Percentiles rank a stretch among this genome's conserved stretches.
These are phyloP conservation scores for Rhyzopertha dominica DNA, from an alignment of 1,140 invertebrate species.

Conservation along the genomic window DNA sequence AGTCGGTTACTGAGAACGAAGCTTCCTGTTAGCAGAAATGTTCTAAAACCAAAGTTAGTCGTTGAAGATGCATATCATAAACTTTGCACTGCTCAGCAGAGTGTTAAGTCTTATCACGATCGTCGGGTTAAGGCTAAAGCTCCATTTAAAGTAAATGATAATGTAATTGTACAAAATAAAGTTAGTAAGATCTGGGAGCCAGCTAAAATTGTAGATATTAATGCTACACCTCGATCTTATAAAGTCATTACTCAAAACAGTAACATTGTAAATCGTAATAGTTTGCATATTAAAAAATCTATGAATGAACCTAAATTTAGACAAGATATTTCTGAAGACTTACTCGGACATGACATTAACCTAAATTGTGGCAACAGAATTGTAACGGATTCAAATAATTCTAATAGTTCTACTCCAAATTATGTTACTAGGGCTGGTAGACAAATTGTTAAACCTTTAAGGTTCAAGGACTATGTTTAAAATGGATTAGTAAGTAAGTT, in stretches of 20 bases:
- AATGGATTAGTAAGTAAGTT: too few relatives aligned
- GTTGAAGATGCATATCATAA: neutral
- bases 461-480: too few relatives aligned
- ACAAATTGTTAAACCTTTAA: too few relatives aligned
- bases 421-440: too few relatives aligned
- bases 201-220: neutral
- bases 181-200: neutral
- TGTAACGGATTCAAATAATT: too few relatives aligned
- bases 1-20: neutral
- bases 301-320: too few relatives aligned
- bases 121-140: neutral
- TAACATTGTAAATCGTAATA: too few relatives aligned
- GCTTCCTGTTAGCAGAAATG: neutral
- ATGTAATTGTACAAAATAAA: neutral
- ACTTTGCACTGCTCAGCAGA: neutral
- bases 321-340: too few relatives aligned
- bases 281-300: constrained; percentile 1
- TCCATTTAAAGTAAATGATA: constrained; percentile 1
- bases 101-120: constrained; percentile 6
- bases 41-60: constrained; percentile 1
- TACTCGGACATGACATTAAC: too few relatives aligned
- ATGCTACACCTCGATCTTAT: neutral
- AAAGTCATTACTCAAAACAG: constrained; percentile 4
- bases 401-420: too few relatives aligned
- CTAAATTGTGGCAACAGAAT: too few relatives aligned